Evolutionary conservation across 2,888 invertebrate genomes (phyloP).

Genomic region (Willowsia nigromaculata): DNA sequence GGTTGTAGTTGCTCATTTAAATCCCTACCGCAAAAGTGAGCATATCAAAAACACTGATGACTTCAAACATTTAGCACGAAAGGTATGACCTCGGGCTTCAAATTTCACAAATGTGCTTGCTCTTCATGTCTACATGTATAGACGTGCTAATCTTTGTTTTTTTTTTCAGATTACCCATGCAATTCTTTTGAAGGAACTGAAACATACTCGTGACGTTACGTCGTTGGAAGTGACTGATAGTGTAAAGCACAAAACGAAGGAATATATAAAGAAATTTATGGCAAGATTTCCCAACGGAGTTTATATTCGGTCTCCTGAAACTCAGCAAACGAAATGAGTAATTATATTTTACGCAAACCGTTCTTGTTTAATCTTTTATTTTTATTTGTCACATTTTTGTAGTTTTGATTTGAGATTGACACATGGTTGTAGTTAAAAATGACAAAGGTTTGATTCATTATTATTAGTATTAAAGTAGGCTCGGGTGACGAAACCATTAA

Average conservation of each 20-base stretch:
- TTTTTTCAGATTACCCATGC: constrained; percentile 92
- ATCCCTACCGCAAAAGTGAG: constrained; percentile 91
- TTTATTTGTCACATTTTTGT: background rate
- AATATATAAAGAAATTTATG: constrained; percentile 98
- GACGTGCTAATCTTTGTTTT: constrained; percentile 66
- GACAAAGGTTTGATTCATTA: background rate
- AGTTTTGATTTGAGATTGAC: background rate
- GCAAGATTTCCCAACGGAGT: constrained; percentile 90
- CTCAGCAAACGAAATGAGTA: constrained; percentile 24
- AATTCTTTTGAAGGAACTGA: constrained; percentile 96
- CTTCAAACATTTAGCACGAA: constrained; percentile 95
- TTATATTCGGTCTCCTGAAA: constrained; percentile 86
- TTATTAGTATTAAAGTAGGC: too few relatives aligned
- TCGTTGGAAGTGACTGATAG: constrained; percentile 93
- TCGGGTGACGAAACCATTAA: too few relatives aligned
- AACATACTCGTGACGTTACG: constrained; percentile 92
- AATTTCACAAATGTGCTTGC: constrained; percentile 7
- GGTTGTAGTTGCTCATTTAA: constrained; percentile 91
- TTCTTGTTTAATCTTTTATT: background rate
- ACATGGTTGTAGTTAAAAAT: background rate
- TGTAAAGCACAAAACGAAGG: constrained; percentile 96
- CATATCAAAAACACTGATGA: constrained; percentile 93
- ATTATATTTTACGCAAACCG: background rate
- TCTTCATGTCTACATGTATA: background rate
- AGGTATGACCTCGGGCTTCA: too few relatives aligned